Evolutionary conservation across 2,797 vertebrate species (phyloP).

Genomic region (Pelochelys cantorii): DNA sequence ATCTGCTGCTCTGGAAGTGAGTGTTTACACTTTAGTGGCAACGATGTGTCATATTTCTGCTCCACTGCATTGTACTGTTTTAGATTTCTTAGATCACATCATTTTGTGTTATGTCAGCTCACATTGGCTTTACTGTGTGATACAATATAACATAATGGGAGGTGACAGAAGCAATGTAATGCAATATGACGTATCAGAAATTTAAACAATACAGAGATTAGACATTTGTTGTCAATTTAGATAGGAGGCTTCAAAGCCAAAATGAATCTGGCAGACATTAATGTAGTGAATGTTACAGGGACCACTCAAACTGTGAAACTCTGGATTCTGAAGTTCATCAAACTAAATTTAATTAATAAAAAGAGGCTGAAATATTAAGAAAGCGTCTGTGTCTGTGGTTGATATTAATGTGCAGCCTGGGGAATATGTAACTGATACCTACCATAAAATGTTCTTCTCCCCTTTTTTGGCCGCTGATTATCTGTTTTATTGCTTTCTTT

Average conservation of each 20-base stretch:
- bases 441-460: background rate
- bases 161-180: conserved; percentile 76
- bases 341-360: background rate
- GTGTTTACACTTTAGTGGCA: conserved; percentile 60
- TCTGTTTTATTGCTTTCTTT: background rate
- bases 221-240: conserved; percentile 77
- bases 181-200: conserved; percentile 76
- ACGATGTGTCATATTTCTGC: conserved; percentile 63
- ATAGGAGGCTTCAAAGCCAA: conserved; percentile 68
- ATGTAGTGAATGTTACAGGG: conserved; percentile 67
- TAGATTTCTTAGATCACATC: conserved; percentile 66
- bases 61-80: conserved; percentile 41
- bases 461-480: background rate
- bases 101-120: conserved; percentile 73
- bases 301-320: conserved; percentile 59
- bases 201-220: conserved; percentile 68
- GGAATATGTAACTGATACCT: accelerated
- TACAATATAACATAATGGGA: conserved; percentile 73
- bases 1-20: conserved; percentile 45
- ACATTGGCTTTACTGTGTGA: conserved; percentile 67
- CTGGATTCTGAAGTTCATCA: conserved; percentile 30
- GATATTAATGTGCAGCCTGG: accelerated
- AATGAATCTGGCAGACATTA: conserved; percentile 77
- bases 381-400: background rate
- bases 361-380: background rate